phyloP scores from a whole-genome alignment of 1,140 invertebrate genomes.

The Drosophila pachea region DNA sequence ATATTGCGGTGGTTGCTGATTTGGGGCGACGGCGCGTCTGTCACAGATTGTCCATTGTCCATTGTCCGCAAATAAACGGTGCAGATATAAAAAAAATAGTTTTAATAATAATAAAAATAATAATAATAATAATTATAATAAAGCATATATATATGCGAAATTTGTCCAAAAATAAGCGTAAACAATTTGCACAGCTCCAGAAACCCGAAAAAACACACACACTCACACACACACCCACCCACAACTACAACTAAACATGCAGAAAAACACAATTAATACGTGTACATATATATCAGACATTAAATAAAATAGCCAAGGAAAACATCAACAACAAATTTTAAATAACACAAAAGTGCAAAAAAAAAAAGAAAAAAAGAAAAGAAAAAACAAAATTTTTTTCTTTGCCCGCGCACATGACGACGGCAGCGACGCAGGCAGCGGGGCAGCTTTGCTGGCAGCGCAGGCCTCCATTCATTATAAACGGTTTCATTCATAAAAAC shows the following conservation, averaged over 20 bases:
- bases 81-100: constrained; percentile 3
- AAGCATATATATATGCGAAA: no score
- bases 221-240: not conserved
- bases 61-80: constrained; percentile 30
- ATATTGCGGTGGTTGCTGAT: constrained; percentile 31
- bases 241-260: no score
- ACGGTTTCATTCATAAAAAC: constrained; percentile 75
- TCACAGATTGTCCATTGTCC: constrained; percentile 28
- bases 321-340: constrained; percentile 27
- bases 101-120: constrained; percentile 13
- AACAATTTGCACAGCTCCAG: constrained; percentile 25
- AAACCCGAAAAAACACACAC: not conserved
- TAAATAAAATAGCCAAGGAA: constrained; percentile 54
- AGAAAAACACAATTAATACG: constrained; percentile 28
- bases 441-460: constrained; percentile 33
- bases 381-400: constrained; percentile 50
- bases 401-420: constrained; percentile 48
- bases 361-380: not conserved
- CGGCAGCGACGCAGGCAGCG: constrained; percentile 43
- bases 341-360: constrained; percentile 38
- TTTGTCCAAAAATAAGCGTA: constrained; percentile 32
- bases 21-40: constrained; percentile 63
- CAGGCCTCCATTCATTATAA: constrained; percentile 73
- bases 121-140: no score
- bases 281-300: constrained; percentile 24